Conservation (phyloP, 1,140 invertebrate genomes). For the Littorina saxatilis region DNA sequence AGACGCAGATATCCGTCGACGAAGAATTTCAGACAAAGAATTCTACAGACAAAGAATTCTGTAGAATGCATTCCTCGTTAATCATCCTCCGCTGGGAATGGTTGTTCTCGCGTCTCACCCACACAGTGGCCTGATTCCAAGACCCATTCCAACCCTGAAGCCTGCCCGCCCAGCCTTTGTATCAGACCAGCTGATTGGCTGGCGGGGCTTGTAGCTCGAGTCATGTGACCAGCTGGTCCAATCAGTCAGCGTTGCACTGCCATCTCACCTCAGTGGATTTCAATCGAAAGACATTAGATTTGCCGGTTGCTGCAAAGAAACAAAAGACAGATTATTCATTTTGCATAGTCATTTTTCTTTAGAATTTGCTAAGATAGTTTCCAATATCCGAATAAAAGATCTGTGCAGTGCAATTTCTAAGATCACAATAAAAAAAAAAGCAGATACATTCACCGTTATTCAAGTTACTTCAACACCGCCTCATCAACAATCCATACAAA, state of each 20-base stretch:
- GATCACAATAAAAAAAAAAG: too few species aligned
- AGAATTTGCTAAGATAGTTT: too few species aligned
- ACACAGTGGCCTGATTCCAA: neutral
- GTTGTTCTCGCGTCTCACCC: constrained; percentile 13
- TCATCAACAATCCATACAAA: too few species aligned
- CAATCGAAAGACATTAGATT: constrained; percentile 74
- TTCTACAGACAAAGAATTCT: too few species aligned
- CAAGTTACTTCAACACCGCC: too few species aligned
- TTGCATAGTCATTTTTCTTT: too few species aligned
- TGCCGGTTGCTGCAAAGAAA: constrained; percentile 63
- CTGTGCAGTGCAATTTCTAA: too few species aligned
- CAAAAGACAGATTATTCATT: constrained; percentile 27
- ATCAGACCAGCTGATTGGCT: constrained; percentile 41
- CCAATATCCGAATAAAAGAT: too few species aligned
- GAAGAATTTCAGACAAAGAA: too few species aligned
- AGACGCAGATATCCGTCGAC: too few species aligned
- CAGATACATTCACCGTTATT: too few species aligned
- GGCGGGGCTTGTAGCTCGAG: constrained; percentile 5
- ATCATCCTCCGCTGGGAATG: constrained; percentile 21
- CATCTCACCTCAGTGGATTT: constrained; percentile 38
- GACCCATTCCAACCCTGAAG: constrained; percentile 30
- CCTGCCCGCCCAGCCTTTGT: neutral
- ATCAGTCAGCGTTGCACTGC: constrained; percentile 7
- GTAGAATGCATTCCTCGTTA: too few species aligned
- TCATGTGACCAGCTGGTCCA: constrained; percentile 32